Base-by-base conservation (phyloP, 2,888 invertebrate genomes). In the Parnassius orleans region DNA sequence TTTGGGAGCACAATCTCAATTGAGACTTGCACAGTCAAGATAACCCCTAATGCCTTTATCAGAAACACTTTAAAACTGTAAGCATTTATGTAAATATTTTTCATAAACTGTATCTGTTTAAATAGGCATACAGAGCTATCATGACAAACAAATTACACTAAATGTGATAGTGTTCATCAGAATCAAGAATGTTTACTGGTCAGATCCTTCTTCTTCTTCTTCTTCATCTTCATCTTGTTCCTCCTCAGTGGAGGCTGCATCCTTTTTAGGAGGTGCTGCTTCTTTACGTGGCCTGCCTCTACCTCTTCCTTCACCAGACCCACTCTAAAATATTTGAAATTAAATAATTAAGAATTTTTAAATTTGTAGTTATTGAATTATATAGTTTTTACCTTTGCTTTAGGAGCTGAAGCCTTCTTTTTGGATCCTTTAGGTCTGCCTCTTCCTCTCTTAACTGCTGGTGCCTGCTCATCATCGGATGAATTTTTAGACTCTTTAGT, bases 401-500 rank as follows among this genome's bases (percentile, higher is more conserved):
- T 92, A 54, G 77, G 77, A 65, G 84, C 87, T 68, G 84, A 83
- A 62, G 82, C 81, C 80, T 90, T 93, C 79, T 93, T 93, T 80
- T 92, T 92, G 33, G 93, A 85, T 47, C 93, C 93, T 72, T 93
- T 93, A 33, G 93, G 93, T 69, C 93, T 85, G 69, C 93, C 93
- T 75, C 93, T 80, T 24, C 93, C 93, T 77, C 93, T 81, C 83
- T 93, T 93, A 55, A 87, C 92, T 76, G 86, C 86, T 60, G 92
- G 91, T 66, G 91, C 90, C 66, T 90, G 92, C 71, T 93, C 93
- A 77, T 91, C 91, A 75, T 91, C 91, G 10, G 92, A 92, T 12
- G 92, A 90, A 71, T 90, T 90, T 65, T 92, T 86, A n/a, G 92
- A 87, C 75, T 93, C 93, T 78, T 93, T 93, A 68, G 85, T 84